These are phyloP conservation scores for Cryptosula pallasiana DNA, from an alignment of 2,888 invertebrate genomes.

Conservation along the genomic window DNA sequence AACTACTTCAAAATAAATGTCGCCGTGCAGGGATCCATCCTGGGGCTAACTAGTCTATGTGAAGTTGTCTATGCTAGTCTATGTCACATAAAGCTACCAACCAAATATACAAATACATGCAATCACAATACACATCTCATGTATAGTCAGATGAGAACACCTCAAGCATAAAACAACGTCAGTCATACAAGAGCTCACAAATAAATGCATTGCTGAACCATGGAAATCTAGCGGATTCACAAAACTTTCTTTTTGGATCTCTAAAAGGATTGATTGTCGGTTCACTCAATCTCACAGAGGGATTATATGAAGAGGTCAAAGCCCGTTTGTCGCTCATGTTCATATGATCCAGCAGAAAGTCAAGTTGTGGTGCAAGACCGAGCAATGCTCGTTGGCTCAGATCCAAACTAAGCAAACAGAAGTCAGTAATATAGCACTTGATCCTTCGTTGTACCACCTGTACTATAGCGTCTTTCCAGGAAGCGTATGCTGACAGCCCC, in stretches of 20 bases:
- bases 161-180: too few species aligned
- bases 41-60: too few species aligned
- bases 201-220: slow-evolving; percentile 45
- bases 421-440: slow-evolving; percentile 22
- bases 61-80: too few species aligned
- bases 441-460: background rate
- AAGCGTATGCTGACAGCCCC: slow-evolving; percentile 36
- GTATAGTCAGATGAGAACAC: too few species aligned
- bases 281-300: slow-evolving; percentile 12
- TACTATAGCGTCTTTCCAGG: slow-evolving; percentile 32
- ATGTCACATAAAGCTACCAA: too few species aligned
- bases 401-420: slow-evolving; percentile 22
- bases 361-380: background rate
- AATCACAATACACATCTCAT: too few species aligned
- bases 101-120: too few species aligned
- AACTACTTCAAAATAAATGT: too few species aligned
- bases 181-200: slow-evolving; percentile 24
- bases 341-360: background rate
- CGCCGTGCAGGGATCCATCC: too few species aligned
- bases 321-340: background rate
- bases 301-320: background rate
- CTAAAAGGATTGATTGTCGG: slow-evolving; percentile 44
- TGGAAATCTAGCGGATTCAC: slow-evolving; percentile 40
- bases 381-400: slow-evolving; percentile 12
- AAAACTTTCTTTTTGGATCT: slow-evolving; percentile 38